Evolutionary conservation across 2,888 invertebrate genomes (phyloP).

Genomic region (Lordiphosa fenestrarum): DNA sequence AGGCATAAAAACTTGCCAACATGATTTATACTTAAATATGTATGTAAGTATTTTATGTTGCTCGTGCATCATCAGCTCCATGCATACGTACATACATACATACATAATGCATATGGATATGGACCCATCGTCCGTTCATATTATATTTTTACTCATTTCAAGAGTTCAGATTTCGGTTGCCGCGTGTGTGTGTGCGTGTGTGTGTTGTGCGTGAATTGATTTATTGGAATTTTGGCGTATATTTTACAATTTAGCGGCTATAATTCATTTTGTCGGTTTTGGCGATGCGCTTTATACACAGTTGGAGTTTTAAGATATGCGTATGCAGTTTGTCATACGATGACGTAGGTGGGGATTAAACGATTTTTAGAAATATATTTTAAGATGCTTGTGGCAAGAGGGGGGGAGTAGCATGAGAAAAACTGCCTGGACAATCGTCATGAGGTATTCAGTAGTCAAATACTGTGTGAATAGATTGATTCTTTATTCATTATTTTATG

Average conservation of each 20-base stretch:
- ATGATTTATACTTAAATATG: constrained; percentile 67
- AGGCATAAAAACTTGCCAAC: constrained; percentile 75
- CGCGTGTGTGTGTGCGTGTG: constrained; percentile 19
- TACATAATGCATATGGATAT: no score
- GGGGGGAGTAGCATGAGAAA: neutral
- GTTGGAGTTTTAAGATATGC: constrained; percentile 50
- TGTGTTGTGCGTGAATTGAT: constrained; percentile 52
- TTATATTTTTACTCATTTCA: constrained; percentile 4
- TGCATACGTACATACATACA: constrained; percentile 33
- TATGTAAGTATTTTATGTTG: constrained; percentile 10
- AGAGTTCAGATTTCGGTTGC: constrained; percentile 5
- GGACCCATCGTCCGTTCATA: constrained; percentile 7
- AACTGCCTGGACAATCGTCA: no score
- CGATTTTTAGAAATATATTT: constrained; percentile 21
- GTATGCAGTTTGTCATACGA: constrained; percentile 40
- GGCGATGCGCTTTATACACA: constrained; percentile 47
- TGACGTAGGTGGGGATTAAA: constrained; percentile 23
- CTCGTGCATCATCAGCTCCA: constrained; percentile 10
- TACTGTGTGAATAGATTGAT: no score
- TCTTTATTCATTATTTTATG: no score
- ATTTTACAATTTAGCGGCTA: constrained; percentile 75
- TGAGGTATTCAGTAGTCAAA: no score
- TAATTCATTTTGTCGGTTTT: constrained; percentile 73
- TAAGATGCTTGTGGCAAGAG: constrained; percentile 19
- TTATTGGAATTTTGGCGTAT: constrained; percentile 70